phyloP scores from a whole-genome alignment of 2,888 invertebrate species.

The Argyresthia albistria region DNA sequence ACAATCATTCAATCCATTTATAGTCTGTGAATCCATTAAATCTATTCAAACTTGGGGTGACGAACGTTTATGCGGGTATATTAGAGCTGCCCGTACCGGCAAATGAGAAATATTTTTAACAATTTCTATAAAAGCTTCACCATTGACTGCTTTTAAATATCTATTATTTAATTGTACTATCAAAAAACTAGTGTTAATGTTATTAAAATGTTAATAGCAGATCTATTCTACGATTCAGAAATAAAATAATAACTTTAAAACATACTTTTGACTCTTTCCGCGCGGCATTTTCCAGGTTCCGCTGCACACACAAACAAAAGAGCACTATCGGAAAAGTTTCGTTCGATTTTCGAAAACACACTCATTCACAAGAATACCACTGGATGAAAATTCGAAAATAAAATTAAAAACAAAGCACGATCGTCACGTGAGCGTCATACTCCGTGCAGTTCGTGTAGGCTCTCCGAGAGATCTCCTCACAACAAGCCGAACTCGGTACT shows the following conservation, averaged over 20 bases:
- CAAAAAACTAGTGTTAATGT: too few species aligned
- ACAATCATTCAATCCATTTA: too few species aligned
- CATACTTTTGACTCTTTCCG: conserved; percentile 51
- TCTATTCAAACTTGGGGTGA: too few species aligned
- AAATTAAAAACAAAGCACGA: conserved; percentile 17
- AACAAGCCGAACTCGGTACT: neutral
- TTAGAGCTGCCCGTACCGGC: too few species aligned
- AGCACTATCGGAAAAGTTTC: conserved; percentile 22
- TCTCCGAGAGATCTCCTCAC: conserved; percentile 55
- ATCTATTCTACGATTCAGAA: neutral
- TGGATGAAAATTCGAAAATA: neutral
- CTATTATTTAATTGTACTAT: too few species aligned
- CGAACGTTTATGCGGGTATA: too few species aligned
- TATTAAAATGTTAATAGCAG: too few species aligned
- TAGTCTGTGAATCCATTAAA: too few species aligned
- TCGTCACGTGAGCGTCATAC: conserved; percentile 50
- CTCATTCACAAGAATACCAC: conserved; percentile 30
- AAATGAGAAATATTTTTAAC: too few species aligned
- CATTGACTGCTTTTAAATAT: too few species aligned
- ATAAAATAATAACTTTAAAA: conserved; percentile 13
- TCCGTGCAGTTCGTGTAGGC: conserved; percentile 57
- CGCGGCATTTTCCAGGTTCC: conserved; percentile 37
- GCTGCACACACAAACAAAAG: conserved; percentile 23
- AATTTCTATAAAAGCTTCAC: too few species aligned
- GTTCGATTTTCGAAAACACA: conserved; percentile 28